Conservation (phyloP, 2,888 invertebrate genomes). For the Sialis fuliginosa region DNA sequence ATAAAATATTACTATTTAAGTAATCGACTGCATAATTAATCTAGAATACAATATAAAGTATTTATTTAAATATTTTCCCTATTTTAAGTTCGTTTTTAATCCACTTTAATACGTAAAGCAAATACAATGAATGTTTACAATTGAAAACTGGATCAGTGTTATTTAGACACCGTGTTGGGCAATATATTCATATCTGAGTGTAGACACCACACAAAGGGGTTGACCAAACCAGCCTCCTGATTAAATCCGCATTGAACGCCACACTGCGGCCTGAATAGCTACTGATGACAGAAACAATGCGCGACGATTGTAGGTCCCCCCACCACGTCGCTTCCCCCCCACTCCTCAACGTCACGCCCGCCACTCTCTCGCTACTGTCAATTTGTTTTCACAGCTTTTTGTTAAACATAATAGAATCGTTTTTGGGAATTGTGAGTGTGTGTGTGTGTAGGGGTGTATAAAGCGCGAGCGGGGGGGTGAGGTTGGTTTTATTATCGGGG, state of each 20-base stretch:
- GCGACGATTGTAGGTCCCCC: conserved; percentile 1
- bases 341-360: no score
- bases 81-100: no score
- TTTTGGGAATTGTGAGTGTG: not conserved
- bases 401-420: conserved; percentile 1
- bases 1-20: no score
- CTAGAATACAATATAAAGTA: no score
- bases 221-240: conserved; percentile 14
- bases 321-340: not conserved
- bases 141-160: no score
- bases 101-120: no score
- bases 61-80: no score
- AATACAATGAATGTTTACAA: no score
- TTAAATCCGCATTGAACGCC: conserved; percentile 24
- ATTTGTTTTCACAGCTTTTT: conserved; percentile 6
- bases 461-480: not conserved
- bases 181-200: no score
- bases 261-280: conserved; percentile 17
- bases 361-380: not conserved
- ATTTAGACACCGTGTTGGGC: no score
- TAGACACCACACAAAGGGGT: not conserved
- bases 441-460: not conserved
- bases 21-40: no score
- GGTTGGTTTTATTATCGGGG: not conserved
- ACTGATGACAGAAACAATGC: conserved; percentile 5